Base-by-base conservation (phyloP, 2,888 invertebrate species). In the Coenonympha arcania region DNA sequence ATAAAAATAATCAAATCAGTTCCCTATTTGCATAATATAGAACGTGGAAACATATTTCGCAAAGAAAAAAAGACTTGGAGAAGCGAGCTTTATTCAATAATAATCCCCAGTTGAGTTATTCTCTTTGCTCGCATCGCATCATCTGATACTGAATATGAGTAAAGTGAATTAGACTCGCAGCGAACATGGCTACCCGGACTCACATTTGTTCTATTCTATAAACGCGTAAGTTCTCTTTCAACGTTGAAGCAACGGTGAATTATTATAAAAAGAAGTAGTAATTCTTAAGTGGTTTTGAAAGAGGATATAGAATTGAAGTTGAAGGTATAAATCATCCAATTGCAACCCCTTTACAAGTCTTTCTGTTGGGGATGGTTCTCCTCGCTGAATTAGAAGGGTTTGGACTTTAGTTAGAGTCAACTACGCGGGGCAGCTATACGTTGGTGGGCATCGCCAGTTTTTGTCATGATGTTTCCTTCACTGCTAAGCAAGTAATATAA, bases 51-150 rank as follows among this genome's bases (percentile, higher is more conserved):
- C 36, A 24, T 20, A 34, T 31, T 45, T 36, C 24, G 19, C 18
- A 45, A 36, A 31, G 33, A 45, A 42, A n/a, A 34, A 28, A 50
- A 40, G 22, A 45, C 33, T 33, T 44, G 40, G 20, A 34, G 73
- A 73, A 73, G 68, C 73, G 73, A 69, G 76, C 75, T 80, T 81
- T 80, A 83, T 83, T 75, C 83, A 80, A 85, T 83, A 83, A 83
- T 83, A 84, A 84, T 82, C 82, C 76, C 79, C 81, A 82, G 79
- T 85, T 73, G 80, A 77, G 76, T 79, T 79, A 81, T 73, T 82
- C 79, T 83, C 82, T 84, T 84, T 84, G 83, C 76, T 72, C 47
- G 42, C 49, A 34, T 69, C 74, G 78, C 79, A 80, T 79, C 74
- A 71, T 79, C 79, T 80, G 84, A 84, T 85, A 84, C 84, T 83